Conservation (phyloP, 2,113 vertebrate species). For the Gadus chalcogrammus region DNA sequence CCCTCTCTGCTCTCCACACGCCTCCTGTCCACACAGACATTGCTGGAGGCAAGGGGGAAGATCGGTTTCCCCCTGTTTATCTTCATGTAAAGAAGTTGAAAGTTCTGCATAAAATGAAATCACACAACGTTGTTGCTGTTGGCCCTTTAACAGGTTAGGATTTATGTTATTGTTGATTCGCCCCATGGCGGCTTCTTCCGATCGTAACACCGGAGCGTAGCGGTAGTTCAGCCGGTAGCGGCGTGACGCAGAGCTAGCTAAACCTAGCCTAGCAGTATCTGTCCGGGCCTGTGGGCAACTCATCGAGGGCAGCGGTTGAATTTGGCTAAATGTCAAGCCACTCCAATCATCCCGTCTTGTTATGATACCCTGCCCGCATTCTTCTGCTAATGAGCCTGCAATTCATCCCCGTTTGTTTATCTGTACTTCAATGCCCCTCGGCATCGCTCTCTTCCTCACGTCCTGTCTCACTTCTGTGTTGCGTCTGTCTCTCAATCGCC, state of each 20-base stretch:
- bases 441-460: not conserved
- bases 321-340: conserved; percentile 59
- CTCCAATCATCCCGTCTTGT: conserved; percentile 44
- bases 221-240: not conserved
- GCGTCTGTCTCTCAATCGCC: not conserved
- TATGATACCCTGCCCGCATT: conserved; percentile 46
- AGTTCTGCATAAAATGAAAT: too few species aligned
- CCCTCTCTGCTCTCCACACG: too few species aligned
- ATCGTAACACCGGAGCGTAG: too few species aligned
- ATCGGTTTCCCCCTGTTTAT: too few species aligned
- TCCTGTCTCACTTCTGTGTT: not conserved
- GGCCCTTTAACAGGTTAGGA: too few species aligned
- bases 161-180: too few species aligned
- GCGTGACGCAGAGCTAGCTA: conserved; percentile 9
- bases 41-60: too few species aligned
- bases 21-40: too few species aligned
- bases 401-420: conserved; percentile 16
- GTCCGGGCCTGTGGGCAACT: conserved; percentile 22
- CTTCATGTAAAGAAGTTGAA: too few species aligned
- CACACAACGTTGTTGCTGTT: too few species aligned
- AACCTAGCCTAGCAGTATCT: conserved; percentile 22
- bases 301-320: conserved; percentile 56
- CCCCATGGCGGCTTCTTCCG: too few species aligned
- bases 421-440: not conserved
- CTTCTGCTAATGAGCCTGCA: conserved; percentile 41